Evolutionary conservation across 1,140 invertebrate species (phyloP).

Genomic region (Macrotrachela quadricornifera): DNA sequence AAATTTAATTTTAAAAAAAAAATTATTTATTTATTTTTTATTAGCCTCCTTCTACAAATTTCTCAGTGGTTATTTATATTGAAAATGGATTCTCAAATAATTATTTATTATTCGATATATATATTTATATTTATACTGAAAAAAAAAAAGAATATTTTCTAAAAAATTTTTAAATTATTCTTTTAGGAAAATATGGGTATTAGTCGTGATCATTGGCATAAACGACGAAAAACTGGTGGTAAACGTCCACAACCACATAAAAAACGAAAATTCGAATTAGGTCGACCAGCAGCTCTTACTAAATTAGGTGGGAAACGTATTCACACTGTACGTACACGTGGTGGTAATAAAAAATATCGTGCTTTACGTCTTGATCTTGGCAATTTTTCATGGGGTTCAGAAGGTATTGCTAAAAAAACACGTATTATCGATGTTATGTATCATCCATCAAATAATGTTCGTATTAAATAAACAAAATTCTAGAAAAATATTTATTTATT

Average conservation of each 20-base stretch:
- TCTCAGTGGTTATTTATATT: too few species aligned
- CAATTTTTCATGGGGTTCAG: slow-evolving; percentile 92
- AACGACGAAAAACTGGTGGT: slow-evolving; percentile 85
- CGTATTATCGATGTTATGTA: slow-evolving; percentile 98
- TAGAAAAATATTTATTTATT: too few species aligned
- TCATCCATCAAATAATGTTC: slow-evolving; percentile 69
- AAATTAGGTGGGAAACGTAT: slow-evolving; percentile 76
- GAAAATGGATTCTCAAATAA: too few species aligned
- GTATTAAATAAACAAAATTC: too few species aligned
- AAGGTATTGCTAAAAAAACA: slow-evolving; percentile 69
- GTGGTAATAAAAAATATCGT: slow-evolving; percentile 84
- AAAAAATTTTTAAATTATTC: too few species aligned
- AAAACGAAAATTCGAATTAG: slow-evolving; percentile 98
- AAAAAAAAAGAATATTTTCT: too few species aligned
- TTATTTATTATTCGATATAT: too few species aligned
- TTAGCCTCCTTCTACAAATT: too few species aligned
- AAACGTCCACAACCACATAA: slow-evolving; percentile 78
- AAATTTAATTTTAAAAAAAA: too few species aligned
- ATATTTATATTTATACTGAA: too few species aligned
- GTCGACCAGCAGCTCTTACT: slow-evolving; percentile 86
- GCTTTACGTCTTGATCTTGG: slow-evolving; percentile 83
- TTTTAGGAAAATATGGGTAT: slow-evolving; percentile 45
- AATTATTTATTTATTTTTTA: too few species aligned
- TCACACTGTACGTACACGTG: slow-evolving; percentile 74
- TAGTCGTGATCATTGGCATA: slow-evolving; percentile 94